Base-by-base conservation (phyloP, 2,888 invertebrate species). In the Buathra laborator region DNA sequence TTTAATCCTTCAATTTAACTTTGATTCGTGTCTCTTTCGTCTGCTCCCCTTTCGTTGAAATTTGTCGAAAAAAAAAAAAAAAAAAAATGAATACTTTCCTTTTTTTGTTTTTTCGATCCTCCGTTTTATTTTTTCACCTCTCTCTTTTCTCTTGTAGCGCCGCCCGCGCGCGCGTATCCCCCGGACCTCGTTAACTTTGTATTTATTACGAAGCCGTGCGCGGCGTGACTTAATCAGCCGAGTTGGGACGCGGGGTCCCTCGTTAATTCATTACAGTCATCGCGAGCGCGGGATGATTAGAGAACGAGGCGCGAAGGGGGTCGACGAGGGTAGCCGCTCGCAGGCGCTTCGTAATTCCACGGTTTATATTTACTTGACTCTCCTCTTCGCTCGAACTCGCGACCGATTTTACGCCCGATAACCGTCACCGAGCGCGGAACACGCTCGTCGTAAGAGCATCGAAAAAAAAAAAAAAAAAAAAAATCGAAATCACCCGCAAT, bases 111-210 rank as follows among this genome's bases (percentile, higher is more conserved):
- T 12, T 1, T 59, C 29, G 3, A 29, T 24, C 12, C 9, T 12
- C 19, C 12, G 12, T 59, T 29, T 19, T 3, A 59, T 37, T 37
- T 2, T 64, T 32, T n/a, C 64, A 16, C 3, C 51, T 37, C 51
- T 19, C 75, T 16, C 51, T 12, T 75, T 64, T 51, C 48, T 32
- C 75, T 64, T 19, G 12, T 46, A 46, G 19, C 46, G 12, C 24
- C 24, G 59, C 48, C 3, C 24, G 44, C 64, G 70, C 29, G 56
- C 9, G 37, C 37, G 7, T 9, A 37, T 37, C 37, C 37, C 29
- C 48, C 48, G 51, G 56, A 75, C 67, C 81, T 64, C 62, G 75
- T 81, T 76, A 81, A 76, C 56, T 76, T 75, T 68, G 53, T 56
- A 75, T 76, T 81, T 68, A 68, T 75, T 70, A 67, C 67, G 44